These are phyloP conservation scores for Vesta saturnalis DNA, from an alignment of 2,888 invertebrate genomes.

Conservation along the genomic window DNA sequence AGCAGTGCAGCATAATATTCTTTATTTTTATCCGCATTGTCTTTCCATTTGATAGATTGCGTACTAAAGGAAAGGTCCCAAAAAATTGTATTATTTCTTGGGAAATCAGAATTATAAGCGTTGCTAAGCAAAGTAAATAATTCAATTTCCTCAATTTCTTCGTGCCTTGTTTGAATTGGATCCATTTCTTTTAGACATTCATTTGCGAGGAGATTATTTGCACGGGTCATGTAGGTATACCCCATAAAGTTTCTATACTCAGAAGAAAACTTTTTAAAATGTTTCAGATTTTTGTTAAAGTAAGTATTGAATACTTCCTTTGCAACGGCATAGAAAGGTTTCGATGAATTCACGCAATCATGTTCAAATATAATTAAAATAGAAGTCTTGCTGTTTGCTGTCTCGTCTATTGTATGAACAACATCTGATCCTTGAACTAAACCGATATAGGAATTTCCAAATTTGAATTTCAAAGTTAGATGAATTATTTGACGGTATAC, in stretches of 20 bases:
- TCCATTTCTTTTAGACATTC: background rate
- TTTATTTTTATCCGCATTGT: background rate
- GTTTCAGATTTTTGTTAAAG: background rate
- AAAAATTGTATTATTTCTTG: background rate
- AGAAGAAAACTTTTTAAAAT: background rate
- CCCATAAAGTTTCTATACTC: background rate
- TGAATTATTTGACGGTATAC: background rate
- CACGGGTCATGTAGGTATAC: background rate
- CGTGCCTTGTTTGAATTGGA: background rate
- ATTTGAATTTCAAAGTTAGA: background rate
- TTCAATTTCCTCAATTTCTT: background rate
- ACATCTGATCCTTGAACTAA: background rate
- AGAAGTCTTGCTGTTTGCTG: background rate
- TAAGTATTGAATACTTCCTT: background rate
- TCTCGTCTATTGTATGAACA: background rate
- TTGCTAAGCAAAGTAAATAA: background rate
- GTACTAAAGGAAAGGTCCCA: conserved; percentile 4
- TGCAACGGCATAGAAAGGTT: background rate
- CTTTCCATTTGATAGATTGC: background rate
- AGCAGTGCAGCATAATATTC: background rate
- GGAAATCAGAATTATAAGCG: background rate
- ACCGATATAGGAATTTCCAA: background rate
- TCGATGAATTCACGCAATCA: background rate
- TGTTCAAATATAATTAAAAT: background rate
- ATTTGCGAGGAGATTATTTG: background rate